phyloP scores from a whole-genome alignment of 2,113 vertebrate genomes.

The Psittacara wagleri region DNA sequence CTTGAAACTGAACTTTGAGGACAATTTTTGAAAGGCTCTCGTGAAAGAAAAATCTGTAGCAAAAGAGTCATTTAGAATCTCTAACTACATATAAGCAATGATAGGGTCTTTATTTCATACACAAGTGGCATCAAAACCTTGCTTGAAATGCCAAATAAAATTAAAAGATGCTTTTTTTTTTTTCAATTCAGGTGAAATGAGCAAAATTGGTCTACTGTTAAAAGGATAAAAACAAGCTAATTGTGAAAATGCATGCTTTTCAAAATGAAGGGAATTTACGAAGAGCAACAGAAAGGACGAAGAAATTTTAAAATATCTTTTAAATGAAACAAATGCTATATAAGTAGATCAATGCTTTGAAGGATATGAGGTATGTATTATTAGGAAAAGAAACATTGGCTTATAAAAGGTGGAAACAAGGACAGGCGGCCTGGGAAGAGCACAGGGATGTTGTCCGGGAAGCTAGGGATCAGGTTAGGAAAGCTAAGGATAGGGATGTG shows the following conservation, averaged over 20 bases:
- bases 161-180: background rate
- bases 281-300: background rate
- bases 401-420: no score
- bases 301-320: background rate
- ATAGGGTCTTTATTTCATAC: background rate
- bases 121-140: background rate
- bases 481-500: no score
- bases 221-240: background rate
- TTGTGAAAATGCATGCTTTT: background rate
- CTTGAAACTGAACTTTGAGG: background rate
- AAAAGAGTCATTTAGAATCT: background rate
- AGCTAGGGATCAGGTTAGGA: no score
- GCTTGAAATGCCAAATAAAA: background rate
- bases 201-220: background rate
- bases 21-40: background rate
- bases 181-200: background rate
- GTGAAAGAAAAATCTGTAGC: background rate
- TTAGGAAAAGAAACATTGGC: background rate
- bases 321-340: background rate
- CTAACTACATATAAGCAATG: background rate
- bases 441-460: no score
- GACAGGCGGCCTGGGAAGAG: no score
- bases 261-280: background rate
- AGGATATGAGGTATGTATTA: background rate
- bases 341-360: background rate